Evolutionary conservation across 2,113 vertebrate genomes (phyloP), one percentile per base, ranked within the genome.

Genomic region (Psittacara wagleri): DNA sequence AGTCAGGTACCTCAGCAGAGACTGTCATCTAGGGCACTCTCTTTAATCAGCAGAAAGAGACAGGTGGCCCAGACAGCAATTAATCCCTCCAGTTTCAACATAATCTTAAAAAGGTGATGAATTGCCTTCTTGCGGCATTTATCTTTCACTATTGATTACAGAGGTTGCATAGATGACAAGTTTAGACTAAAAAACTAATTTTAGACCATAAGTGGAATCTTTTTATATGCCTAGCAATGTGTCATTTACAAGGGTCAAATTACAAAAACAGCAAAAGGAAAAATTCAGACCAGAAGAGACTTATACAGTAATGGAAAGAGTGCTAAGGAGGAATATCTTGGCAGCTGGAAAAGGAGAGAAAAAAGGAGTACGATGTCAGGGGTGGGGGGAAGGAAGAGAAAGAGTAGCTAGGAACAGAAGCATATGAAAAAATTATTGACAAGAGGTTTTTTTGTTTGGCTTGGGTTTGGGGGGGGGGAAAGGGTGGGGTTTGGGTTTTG

Each of bases 1-100:
- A 83, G 14, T 51, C 73, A 84, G 67, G 51, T 88, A 72, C 17
- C 29, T 78, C 55, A 86, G 49, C 4, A 2, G 1, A 92, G 51
- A 35, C 7, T 84, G 76, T 86, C 76, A 94, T 61, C 51, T 89
- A 51, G 14, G 48, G 35, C 3, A 0, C 66, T 68, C 55, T 70
- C 64, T 86, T 90, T 95, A 94, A 97, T 94, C 86, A 95, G 27
- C 61, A 88, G 69, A 80, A 64, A 73, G 51, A 93, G 39, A 95
- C 69, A 94, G 88, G 89, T 78, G 86, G 55, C 48, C 61, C 27
- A 86, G 62, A 80, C 69, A 92, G 39, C 80, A 95, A 95, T 95
- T 95, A 96, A 94, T 86, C 83, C 76, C 68, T 86, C 83, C 69
- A 86, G 51, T 78, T 96, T 61, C 64, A 90, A 86, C 46, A 46